Conservation (phyloP, 2,888 invertebrate species). For the Epicampocera succincta region DNA sequence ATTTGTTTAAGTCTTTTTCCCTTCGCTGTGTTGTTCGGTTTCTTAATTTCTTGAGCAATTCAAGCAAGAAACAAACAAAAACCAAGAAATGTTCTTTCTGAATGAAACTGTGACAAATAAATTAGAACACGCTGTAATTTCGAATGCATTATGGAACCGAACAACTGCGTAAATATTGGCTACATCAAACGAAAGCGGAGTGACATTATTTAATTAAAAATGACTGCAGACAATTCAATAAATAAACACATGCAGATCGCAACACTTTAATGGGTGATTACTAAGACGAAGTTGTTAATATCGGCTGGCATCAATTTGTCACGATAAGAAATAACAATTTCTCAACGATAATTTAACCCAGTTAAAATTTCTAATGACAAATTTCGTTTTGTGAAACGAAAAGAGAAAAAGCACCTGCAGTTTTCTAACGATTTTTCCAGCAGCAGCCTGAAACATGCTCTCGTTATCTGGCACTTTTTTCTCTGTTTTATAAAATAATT, state of each 20-base stretch:
- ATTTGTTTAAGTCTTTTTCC: conserved; percentile 53
- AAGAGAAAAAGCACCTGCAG: conserved; percentile 24
- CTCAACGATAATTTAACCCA: background rate
- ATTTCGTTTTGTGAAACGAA: conserved; percentile 10
- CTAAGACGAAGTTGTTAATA: background rate
- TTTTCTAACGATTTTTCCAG: conserved; percentile 23
- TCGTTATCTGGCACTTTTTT: conserved; percentile 27
- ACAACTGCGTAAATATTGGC: conserved; percentile 28
- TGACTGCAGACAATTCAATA: conserved; percentile 2
- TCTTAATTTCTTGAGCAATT: background rate
- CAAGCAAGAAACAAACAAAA: conserved; percentile 1
- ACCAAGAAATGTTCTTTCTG: background rate
- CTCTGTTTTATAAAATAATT: conserved; percentile 50
- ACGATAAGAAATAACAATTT: background rate
- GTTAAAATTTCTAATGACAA: conserved; percentile 18
- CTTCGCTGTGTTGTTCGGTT: conserved; percentile 2
- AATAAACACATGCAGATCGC: background rate
- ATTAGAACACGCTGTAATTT: conserved; percentile 43
- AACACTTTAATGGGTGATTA: background rate
- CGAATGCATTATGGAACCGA: background rate
- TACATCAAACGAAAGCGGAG: background rate
- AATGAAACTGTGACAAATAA: conserved; percentile 37
- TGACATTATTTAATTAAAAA: conserved; percentile 31
- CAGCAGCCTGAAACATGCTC: conserved; percentile 18
- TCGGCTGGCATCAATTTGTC: too few species aligned